Conservation (phyloP, 2,113 vertebrate genomes). For the Sapayoa aenigma region DNA sequence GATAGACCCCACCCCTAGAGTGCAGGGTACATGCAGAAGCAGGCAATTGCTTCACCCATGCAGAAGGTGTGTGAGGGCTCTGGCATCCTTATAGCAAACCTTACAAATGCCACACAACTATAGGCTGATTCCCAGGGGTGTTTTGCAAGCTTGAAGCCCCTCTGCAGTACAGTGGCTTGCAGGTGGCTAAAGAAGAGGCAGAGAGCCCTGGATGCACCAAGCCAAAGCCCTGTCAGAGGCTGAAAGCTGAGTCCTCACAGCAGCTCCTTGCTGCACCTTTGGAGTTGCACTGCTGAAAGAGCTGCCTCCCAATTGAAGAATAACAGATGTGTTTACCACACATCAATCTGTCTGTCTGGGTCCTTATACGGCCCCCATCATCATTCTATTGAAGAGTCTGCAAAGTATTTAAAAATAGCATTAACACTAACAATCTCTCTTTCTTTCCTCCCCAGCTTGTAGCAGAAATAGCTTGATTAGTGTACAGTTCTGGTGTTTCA, state of each 20-base stretch:
- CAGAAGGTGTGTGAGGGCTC: not conserved
- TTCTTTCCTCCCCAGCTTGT: constrained; percentile 48
- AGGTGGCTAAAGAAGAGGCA: not conserved
- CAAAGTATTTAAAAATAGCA: constrained; percentile 70
- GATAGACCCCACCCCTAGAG: not conserved
- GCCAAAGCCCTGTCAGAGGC: fast-evolving
- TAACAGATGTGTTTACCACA: constrained; percentile 39
- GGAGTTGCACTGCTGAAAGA: not conserved
- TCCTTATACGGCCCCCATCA: constrained; percentile 37
- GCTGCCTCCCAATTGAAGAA: not conserved
- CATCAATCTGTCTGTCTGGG: constrained; percentile 54
- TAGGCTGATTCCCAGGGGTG: not conserved
- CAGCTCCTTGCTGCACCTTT: not conserved
- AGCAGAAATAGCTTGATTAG: constrained; percentile 72
- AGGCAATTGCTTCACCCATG: not conserved
- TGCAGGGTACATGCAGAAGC: not conserved
- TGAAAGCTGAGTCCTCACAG: not conserved
- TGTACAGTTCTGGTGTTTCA: constrained; percentile 48
- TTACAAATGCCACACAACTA: fast-evolving
- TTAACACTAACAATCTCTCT: constrained; percentile 62
- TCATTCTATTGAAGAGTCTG: constrained; percentile 53
- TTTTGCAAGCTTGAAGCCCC: not conserved
- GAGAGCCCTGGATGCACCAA: not conserved
- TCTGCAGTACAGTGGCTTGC: not conserved
- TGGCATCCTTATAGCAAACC: fast-evolving